Evolutionary conservation across 2,888 invertebrate species (phyloP), one percentile per base, ranked within the genome.

Genomic region (Acrobasis suavella): DNA sequence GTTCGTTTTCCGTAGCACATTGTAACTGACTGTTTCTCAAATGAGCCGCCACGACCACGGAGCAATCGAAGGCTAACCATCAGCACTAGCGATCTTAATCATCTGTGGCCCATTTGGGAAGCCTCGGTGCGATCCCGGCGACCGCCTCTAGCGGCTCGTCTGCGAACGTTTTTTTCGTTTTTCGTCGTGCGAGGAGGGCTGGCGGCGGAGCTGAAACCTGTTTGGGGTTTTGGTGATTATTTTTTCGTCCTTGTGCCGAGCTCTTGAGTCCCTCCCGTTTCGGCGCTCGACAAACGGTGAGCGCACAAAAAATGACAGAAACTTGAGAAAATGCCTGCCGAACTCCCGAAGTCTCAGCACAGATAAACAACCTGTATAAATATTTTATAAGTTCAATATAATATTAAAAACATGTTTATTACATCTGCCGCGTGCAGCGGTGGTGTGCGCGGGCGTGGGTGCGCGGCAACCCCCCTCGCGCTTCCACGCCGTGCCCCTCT

Each of bases 221-320:
- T 91, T 87, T 76, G 71, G 72, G 76, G 82, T 87, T 90, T 90
- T 82, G 89, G 88, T 88, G 85, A 85, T 88, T 83, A 83, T 87
- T 89, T 91, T 89, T 85, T 85, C 85, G 82, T 83, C 83, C 83
- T 84, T 80, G 76, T 77, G 72, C 73, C 80, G 76, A 78, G 74
- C 77, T 74, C 74, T 69, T 68, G 71, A 73, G 77, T 75, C 76
- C 75, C 75, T 77, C 80, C 73, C 78, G 77, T 79, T 74, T 71
- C 78, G 72, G 72, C 79, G 77, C 72, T 74, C 75, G 70, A 71
- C 72, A 70, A 75, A 78, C 77, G 76, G 76, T 78, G 78, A 69
- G 68, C 74, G 78, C 75, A 85, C 83, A 81, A 87, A 86, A 85
- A 85, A 80, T 78, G 70, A 74, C 76, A 80, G 76, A 80, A 76